A percentile compares a stretch with the other conserved stretches of the same genome.
Evolutionary conservation across 23 tunicate genomes (phyloP).

Genomic region (Clavelina lepadiformis): DNA sequence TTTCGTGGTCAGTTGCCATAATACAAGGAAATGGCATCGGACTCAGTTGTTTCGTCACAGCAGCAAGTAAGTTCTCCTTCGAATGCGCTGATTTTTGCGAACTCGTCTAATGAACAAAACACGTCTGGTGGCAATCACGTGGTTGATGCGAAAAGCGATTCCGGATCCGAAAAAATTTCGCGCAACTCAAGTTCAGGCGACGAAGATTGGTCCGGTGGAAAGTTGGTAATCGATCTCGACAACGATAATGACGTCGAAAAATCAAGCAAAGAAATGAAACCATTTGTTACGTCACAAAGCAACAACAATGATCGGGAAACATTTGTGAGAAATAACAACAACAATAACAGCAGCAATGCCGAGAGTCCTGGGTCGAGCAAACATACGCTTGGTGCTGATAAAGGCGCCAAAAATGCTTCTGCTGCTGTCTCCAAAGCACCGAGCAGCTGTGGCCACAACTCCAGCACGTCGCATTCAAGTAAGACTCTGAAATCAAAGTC

Average conservation of each 20-base stretch:
- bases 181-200: slow-evolving; percentile 27
- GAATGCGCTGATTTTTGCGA: not conserved
- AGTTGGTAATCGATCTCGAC: slow-evolving; percentile 13
- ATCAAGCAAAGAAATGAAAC: slow-evolving; percentile 18
- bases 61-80: not conserved
- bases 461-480: slow-evolving; percentile 4
- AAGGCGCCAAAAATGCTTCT: slow-evolving; percentile 5
- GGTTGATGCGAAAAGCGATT: not conserved
- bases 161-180: not conserved
- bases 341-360: slow-evolving; percentile 27
- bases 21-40: not conserved
- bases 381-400: slow-evolving; percentile 5
- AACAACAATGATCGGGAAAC: slow-evolving; percentile 10
- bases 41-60: not conserved
- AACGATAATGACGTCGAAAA: slow-evolving; percentile 21
- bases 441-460: slow-evolving; percentile 4
- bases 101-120: not conserved
- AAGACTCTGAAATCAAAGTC: slow-evolving; percentile 14
- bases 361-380: slow-evolving; percentile 21
- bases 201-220: slow-evolving; percentile 3
- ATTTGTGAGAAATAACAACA: slow-evolving; percentile 40
- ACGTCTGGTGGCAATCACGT: not conserved
- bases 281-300: slow-evolving; percentile 2
- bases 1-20: too few relatives aligned
- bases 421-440: too few relatives aligned